Evolutionary conservation across 2,888 invertebrate genomes (phyloP), one percentile per base, ranked within the genome.

Genomic region (Sphaerolaimus hirsutus): DNA sequence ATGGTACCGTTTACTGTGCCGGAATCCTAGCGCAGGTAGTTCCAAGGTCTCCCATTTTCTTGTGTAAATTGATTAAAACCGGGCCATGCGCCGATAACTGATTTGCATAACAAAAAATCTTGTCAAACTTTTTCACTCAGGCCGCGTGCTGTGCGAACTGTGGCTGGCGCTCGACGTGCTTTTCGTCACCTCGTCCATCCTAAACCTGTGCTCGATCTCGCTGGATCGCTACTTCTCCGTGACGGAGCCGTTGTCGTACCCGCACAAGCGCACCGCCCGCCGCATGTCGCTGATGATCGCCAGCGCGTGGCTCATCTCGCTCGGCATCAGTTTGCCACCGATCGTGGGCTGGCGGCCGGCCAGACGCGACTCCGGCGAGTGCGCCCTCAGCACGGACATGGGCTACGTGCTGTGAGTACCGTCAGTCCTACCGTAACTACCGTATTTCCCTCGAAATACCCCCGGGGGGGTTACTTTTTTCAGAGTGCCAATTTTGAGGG

Each of bases 331-430:
- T 37, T 52, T 61, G 4, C 61, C 61, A 40, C 61, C 61, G 45
- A 51, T 61, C 41, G 52, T 61, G 19, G 61, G 61, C 35, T 61
- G 61, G 59, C 49, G 58, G 24, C 57, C 56, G 32, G 17, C 10
- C 10, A 32, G 32, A 32, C 22, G 10, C 7, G 25, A 22, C 47
- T 47, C n/a, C 52, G 53, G 7, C 51, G 55, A 1, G 36, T 65
- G 65, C 53, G 51, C 57, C 41, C 52, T 66, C 12, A 87, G 86
- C 60, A 81, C 83, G 63, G 87, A 91, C 71, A 77, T 87, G 61
- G 89, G 37, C 19, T 37, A 37, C 19, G 37, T 37, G 19, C 10
- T 37, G 19, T n/a, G n/a, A n/a, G n/a, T n/a, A n/a, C n/a, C n/a
- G n/a, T n/a, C n/a, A n/a, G n/a, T n/a, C n/a, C n/a, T n/a, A n/a